These are phyloP conservation scores for Terebella lapidaria DNA, from an alignment of 2,888 invertebrate species.

Conservation along the genomic window DNA sequence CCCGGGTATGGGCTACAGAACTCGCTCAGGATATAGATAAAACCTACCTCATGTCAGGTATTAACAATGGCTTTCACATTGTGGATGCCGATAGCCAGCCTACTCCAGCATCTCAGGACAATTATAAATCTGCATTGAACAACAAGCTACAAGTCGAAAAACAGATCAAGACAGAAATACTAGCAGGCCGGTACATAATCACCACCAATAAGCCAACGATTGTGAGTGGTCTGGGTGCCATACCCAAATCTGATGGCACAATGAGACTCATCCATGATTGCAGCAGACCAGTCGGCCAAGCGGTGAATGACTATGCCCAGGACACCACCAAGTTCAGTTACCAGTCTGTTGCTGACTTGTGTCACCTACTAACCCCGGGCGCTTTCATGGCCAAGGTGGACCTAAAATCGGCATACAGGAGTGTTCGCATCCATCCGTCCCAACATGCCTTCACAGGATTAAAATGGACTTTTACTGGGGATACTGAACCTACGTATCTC, in stretches of 20 bases:
- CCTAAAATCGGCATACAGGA: background rate
- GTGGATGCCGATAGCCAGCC: background rate
- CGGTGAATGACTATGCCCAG: slow-evolving; percentile 1
- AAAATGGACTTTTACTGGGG: background rate
- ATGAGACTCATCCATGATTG: background rate
- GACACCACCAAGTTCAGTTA: background rate
- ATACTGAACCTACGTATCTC: background rate
- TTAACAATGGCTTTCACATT: background rate
- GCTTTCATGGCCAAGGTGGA: background rate
- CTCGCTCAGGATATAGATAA: background rate
- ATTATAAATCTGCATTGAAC: background rate
- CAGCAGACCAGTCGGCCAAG: background rate
- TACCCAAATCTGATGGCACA: background rate
- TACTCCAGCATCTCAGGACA: background rate
- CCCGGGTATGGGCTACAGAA: background rate
- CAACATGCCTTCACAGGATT: background rate
- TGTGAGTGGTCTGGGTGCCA: background rate
- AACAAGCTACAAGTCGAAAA: background rate
- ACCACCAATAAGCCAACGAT: background rate
- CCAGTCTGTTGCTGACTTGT: background rate
- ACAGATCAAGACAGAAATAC: background rate
- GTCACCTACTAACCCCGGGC: background rate
- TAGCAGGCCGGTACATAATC: background rate
- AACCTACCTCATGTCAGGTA: background rate
- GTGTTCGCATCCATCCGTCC: background rate